These are phyloP conservation scores for Otus scops DNA, from an alignment of 2,797 vertebrate species.

Conservation along the genomic window DNA sequence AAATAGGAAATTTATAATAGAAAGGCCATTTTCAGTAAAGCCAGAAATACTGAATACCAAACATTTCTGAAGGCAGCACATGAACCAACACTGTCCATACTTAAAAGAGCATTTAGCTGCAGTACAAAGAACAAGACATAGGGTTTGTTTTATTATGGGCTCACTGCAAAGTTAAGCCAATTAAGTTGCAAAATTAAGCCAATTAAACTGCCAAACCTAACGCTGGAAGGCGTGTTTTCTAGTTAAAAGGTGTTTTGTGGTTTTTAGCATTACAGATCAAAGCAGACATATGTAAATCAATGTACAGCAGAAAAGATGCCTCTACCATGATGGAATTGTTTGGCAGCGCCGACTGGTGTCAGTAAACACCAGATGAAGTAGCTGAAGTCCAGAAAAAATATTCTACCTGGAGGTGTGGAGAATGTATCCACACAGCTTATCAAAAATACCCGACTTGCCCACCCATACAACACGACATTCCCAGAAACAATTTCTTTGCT, in stretches of 20 bases:
- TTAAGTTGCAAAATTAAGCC: not conserved
- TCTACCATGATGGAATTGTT: not conserved
- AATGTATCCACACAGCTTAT: not conserved
- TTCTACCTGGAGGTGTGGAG: not conserved
- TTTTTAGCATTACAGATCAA: not conserved
- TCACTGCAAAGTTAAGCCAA: not conserved
- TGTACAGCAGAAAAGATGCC: not conserved
- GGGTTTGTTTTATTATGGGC: not conserved
- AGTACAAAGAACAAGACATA: not conserved
- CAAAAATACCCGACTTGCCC: not conserved
- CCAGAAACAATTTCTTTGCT: not conserved
- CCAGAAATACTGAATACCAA: not conserved
- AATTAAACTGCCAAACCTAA: constrained; percentile 3
- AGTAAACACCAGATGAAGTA: not conserved
- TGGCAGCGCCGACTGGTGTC: not conserved
- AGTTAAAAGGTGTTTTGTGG: not conserved
- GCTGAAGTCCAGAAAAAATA: not conserved
- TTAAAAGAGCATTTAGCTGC: not conserved
- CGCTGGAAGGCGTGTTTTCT: not conserved
- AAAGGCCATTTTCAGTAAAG: not conserved
- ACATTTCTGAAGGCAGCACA: not conserved
- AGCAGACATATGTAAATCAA: not conserved
- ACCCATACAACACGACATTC: fast-evolving
- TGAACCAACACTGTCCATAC: not conserved
- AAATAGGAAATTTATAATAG: not conserved